These are phyloP conservation scores for Pantherophis vulpinus DNA, from an alignment of 2,797 vertebrate species.

Conservation along the genomic window DNA sequence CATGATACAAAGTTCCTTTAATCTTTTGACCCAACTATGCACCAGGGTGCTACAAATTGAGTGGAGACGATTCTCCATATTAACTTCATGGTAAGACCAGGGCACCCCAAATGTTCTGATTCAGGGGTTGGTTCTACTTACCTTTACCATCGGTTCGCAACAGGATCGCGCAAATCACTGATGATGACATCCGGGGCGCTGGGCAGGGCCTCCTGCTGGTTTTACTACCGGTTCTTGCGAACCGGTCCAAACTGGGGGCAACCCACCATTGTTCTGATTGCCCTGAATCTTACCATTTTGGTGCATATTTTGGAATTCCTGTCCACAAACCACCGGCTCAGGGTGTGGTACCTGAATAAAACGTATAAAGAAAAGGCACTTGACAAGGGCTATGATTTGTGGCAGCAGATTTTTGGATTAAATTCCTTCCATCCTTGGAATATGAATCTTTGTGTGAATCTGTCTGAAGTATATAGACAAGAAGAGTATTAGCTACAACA, in stretches of 20 bases:
- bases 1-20: background rate
- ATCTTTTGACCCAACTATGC: background rate
- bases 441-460: background rate
- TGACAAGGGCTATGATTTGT: background rate
- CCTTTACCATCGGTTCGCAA: no score
- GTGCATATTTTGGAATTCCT: background rate
- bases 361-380: background rate
- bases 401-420: background rate
- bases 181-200: no score
- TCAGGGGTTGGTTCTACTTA: no score
- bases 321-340: background rate
- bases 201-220: no score
- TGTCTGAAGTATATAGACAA: background rate
- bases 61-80: background rate
- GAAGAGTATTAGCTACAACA: background rate
- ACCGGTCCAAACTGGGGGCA: no score
- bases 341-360: background rate
- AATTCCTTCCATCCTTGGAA: background rate
- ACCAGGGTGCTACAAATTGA: background rate
- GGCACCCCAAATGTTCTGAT: background rate
- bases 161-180: no score
- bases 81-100: background rate
- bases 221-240: no score
- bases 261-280: background rate
- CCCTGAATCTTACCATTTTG: background rate